Evolutionary conservation across 2,888 invertebrate genomes (phyloP), one percentile per base, ranked within the genome.

Genomic region (Eledona agricola): DNA sequence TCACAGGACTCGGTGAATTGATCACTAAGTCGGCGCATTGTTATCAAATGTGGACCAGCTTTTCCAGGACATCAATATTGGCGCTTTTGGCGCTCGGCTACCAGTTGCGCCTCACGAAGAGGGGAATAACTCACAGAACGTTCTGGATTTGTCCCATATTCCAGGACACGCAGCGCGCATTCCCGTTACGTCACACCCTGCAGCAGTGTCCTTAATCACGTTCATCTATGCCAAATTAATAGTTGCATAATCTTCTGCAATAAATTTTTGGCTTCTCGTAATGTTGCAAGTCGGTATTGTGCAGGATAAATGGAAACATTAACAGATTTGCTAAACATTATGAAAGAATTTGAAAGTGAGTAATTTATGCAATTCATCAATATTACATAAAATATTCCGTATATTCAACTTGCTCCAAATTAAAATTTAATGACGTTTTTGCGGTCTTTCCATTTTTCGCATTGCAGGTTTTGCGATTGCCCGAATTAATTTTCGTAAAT

Each of bases 291-390:
- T 26, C 12, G 10, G 22, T 20, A 43, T 43, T 43, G 43, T 43
- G 23, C 20, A 15, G 23, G n/a, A 43, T 55, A 55, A 52, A 55
- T 32, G 52, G 47, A 57, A 59, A 55, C 52, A 31, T 50, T 59
- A 49, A 42, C 19, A 34, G 50, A 52, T 59, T 59, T 57, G 55
- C 46, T 52, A 52, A 59, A 55, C 49, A 54, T 63, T 60, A 55
- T 59, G 60, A 63, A 60, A 62, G 58, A 57, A 63, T 60, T 63
- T 63, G 63, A 63, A 63, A 63, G 63, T 59, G 52, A 46, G 53
- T 56, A 58, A 63, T 59, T 63, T 63, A 57, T 60, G 62, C 59
- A 60, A 63, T 54, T 54, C 49, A 51, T 23, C 38, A 47, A 28
- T 40, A 46, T 52, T 52, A 46, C 52, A 52, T 52, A 52, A 52